Evolutionary conservation across 1,140 invertebrate species (phyloP), one percentile per base, ranked within the genome.

Genomic region (Hestina assimilis): DNA sequence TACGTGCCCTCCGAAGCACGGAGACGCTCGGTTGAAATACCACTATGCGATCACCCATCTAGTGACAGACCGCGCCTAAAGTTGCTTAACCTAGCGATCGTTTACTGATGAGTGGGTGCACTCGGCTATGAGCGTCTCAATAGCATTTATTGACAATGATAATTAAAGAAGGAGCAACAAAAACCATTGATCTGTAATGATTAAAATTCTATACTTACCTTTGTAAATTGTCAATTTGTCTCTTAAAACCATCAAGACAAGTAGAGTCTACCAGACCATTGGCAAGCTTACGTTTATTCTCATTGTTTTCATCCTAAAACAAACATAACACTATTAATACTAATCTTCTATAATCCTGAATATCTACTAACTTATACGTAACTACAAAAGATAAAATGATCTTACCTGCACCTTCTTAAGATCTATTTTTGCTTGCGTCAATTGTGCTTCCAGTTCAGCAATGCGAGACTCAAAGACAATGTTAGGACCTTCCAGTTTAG

Each of bases 401-500:
- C 45, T 60, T 73, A 89, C 92, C 62, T 92, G 90, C 0, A 92
- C 80, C 69, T 95, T 94, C 63, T 92, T 92, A 1, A 95, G 73
- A 66, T 95, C 94, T 14, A 95, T 92, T 71, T 91, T 93, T 0
- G 92, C 81, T 73, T 96, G 94, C 3, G 93, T 93, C 20, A 96
- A 72, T 63, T 96, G 94, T 0, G 94, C 94, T 76, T 96, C 94
- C 41, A 96, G 70, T 67, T 96, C 94, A n/a, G 93, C 93, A 28
- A 96, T 95, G 48, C 94, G 90, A 0, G 95, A 95, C 79, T 96
- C 95, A 69, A 93, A 95, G 1, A 96, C 92, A 52, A 95, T 95
- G 29, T 91, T 93, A 0, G 94, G 93, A 24, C 87, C 83, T 72
- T 87, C 83, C 9, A 87, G 66, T 60, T 82, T 87, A 3, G 72